Evolutionary conservation across 1,140 invertebrate species (phyloP).

Genomic region (Arctopsyche grandis): DNA sequence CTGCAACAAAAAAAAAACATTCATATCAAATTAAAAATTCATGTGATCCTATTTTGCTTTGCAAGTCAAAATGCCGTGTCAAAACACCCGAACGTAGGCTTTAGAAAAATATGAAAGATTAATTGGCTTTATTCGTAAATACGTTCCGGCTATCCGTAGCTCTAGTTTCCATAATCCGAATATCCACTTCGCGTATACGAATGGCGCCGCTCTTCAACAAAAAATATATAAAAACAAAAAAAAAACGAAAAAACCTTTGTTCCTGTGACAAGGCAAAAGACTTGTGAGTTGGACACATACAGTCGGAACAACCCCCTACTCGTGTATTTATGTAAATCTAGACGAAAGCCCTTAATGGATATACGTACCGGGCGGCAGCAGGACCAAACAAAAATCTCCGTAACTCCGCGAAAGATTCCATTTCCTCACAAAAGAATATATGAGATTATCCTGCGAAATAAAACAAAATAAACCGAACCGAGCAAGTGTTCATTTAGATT

Average conservation of each 20-base stretch:
- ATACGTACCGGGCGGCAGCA: background rate
- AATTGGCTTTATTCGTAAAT: slow-evolving; percentile 34
- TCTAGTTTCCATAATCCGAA: slow-evolving; percentile 42
- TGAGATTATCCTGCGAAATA: background rate
- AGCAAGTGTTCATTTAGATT: slow-evolving; percentile 13
- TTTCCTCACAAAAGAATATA: slow-evolving; percentile 15
- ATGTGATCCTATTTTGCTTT: too few species aligned
- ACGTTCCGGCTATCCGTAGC: slow-evolving; percentile 18
- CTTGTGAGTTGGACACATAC: slow-evolving; percentile 25
- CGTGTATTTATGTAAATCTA: slow-evolving; percentile 48
- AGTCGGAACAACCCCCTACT: background rate
- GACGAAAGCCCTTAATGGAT: slow-evolving; percentile 48
- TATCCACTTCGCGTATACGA: slow-evolving; percentile 36
- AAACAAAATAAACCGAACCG: slow-evolving; percentile 10
- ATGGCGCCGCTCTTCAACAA: background rate
- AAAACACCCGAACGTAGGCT: background rate
- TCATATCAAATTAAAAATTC: too few species aligned
- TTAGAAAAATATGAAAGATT: slow-evolving; percentile 34
- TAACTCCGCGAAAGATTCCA: slow-evolving; percentile 2
- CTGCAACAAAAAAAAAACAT: too few species aligned
- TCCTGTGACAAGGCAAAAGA: slow-evolving; percentile 30
- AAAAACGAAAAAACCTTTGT: slow-evolving; percentile 42
- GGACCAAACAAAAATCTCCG: slow-evolving; percentile 3
- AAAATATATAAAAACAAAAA: slow-evolving; percentile 15
- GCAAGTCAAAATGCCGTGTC: too few species aligned